Evolutionary conservation across 2,113 vertebrate genomes (phyloP).

Genomic region (Cynocephalus volans): DNA sequence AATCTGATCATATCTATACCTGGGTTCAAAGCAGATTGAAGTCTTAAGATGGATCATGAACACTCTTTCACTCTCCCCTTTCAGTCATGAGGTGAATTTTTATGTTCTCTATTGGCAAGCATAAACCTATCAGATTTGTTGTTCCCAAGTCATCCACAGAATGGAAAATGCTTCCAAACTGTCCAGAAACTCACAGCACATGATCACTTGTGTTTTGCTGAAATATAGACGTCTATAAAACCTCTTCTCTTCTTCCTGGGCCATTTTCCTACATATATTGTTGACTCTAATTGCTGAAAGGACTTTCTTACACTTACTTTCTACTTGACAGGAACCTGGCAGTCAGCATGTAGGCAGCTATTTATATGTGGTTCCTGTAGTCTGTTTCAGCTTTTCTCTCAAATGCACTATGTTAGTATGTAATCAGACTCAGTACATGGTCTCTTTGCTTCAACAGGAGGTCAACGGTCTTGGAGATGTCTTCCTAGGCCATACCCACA

Average conservation of each 20-base stretch:
- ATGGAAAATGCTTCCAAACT: conserved; percentile 56
- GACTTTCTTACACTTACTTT: neutral
- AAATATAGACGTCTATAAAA: conserved; percentile 31
- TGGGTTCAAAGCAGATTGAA: neutral
- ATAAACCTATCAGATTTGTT: neutral
- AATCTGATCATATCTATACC: conserved; percentile 19
- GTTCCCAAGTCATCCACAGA: neutral
- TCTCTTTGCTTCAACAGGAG: neutral
- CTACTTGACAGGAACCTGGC: neutral
- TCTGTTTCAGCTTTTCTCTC: conserved; percentile 6
- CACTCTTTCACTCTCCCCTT: neutral
- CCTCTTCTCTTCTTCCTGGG: neutral
- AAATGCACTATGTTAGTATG: neutral
- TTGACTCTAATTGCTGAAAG: conserved; percentile 48
- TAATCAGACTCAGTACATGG: neutral
- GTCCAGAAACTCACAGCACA: neutral
- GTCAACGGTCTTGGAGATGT: neutral
- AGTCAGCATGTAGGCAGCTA: neutral
- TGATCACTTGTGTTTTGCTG: neutral
- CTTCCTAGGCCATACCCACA: neutral
- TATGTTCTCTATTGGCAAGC: neutral
- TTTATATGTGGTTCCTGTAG: neutral
- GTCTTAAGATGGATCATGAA: neutral
- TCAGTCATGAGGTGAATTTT: neutral
- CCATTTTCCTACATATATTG: neutral